Percentiles rank a stretch among this genome's conserved stretches.
These are phyloP conservation scores for Rhinoraja longicauda DNA, from an alignment of 2,797 vertebrate genomes.

Conservation along the genomic window DNA sequence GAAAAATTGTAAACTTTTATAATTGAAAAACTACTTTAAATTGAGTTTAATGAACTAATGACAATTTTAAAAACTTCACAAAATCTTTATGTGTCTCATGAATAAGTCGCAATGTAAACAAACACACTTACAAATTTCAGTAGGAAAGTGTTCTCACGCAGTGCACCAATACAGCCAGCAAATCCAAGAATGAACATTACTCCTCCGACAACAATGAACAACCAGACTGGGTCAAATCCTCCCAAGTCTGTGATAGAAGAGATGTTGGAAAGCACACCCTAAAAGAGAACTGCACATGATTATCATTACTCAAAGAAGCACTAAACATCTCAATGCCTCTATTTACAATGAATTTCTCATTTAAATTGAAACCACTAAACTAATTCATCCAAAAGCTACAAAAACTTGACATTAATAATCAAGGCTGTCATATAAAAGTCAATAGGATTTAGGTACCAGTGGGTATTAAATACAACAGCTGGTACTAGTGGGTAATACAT, in stretches of 20 bases:
- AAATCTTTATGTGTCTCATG: neutral
- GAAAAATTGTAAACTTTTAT: neutral
- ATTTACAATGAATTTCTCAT: neutral
- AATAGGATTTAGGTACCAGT: neutral
- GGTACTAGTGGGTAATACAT: neutral
- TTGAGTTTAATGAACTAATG: neutral
- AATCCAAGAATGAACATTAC: conserved; percentile 87
- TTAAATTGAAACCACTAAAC: neutral
- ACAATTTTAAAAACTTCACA: neutral
- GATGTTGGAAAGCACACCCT: conserved; percentile 86
- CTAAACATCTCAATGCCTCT: neutral
- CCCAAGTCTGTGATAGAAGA: conserved; percentile 83
- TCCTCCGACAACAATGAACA: conserved; percentile 82
- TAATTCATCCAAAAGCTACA: neutral
- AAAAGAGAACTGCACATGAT: conserved; percentile 4
- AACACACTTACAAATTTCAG: conserved; percentile 80
- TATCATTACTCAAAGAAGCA: neutral
- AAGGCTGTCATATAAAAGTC: neutral
- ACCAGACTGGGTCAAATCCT: conserved; percentile 87
- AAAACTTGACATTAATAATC: neutral
- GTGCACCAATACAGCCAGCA: conserved; percentile 82
- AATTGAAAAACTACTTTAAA: neutral
- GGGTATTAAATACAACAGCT: neutral
- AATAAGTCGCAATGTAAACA: neutral
- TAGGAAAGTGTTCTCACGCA: conserved; percentile 81